Conservation (phyloP, 2,113 vertebrate genomes). For the Takifugu flavidus region DNA sequence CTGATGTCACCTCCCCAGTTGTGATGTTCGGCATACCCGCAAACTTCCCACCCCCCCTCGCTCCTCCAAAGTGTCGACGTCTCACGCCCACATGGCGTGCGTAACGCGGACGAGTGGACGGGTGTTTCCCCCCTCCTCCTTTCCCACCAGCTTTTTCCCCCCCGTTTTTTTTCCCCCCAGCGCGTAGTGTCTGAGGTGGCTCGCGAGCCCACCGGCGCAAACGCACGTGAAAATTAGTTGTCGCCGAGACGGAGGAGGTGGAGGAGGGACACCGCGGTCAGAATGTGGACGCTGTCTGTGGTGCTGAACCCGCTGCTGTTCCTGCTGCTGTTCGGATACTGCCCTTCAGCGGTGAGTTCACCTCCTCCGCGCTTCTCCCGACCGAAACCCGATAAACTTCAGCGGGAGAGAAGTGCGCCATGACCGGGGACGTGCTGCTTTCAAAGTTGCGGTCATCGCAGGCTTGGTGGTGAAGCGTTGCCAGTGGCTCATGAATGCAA, state of each 20-base stretch:
- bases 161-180: constrained; percentile 1
- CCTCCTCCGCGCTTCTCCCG: background rate
- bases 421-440: background rate
- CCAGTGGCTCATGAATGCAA: background rate
- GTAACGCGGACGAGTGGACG: constrained; percentile 57
- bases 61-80: constrained; percentile 20
- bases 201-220: constrained; percentile 21
- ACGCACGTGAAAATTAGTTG: constrained; percentile 33
- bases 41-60: constrained; percentile 68
- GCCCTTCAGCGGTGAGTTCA: constrained; percentile 84
- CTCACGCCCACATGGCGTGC: constrained; percentile 49
- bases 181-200: constrained; percentile 35
- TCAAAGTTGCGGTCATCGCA: constrained; percentile 13
- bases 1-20: constrained; percentile 85
- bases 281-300: constrained; percentile 82
- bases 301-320: constrained; percentile 83
- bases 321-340: constrained; percentile 80
- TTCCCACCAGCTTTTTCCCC: background rate
- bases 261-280: constrained; percentile 50
- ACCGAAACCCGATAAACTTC: constrained; percentile 5
- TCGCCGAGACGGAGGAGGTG: constrained; percentile 26
- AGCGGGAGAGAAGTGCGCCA: background rate
- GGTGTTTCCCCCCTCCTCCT: constrained; percentile 23
- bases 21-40: constrained; percentile 34
- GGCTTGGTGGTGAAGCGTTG: background rate